phyloP scores from a whole-genome alignment of 2,113 vertebrate species.

The Struthidea cinerea region DNA sequence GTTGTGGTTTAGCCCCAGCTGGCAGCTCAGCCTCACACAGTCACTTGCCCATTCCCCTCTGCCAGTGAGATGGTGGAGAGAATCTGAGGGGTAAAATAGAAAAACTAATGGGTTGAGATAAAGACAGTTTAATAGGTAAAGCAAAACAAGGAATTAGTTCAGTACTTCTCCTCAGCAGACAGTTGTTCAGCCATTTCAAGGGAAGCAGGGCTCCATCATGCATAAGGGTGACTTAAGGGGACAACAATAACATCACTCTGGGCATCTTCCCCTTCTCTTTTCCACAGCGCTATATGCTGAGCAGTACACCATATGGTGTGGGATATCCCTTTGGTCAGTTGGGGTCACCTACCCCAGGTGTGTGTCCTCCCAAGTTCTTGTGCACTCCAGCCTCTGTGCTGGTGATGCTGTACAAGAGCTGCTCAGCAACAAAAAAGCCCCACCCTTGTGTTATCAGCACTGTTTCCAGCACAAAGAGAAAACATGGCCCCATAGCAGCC shows the following conservation, averaged over 20 bases:
- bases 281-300: not conserved
- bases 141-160: not conserved
- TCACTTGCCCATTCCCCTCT: not conserved
- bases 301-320: not conserved
- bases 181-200: not conserved
- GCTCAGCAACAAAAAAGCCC: not conserved
- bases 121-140: not conserved
- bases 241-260: not conserved
- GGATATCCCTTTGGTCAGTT: not conserved
- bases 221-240: not conserved
- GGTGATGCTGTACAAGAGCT: not conserved
- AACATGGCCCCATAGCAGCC: not conserved
- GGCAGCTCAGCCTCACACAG: not conserved
- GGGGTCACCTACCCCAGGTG: not conserved
- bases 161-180: not conserved
- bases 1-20: not conserved
- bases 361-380: no score
- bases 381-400: no score
- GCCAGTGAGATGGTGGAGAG: not conserved
- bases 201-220: not conserved
- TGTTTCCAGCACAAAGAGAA: not conserved
- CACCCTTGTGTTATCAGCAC: not conserved
- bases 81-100: not conserved
- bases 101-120: not conserved
- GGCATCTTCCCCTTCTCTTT: not conserved